phyloP scores from a whole-genome alignment of 2,888 invertebrate genomes.

The Pristionchus japonicus region DNA sequence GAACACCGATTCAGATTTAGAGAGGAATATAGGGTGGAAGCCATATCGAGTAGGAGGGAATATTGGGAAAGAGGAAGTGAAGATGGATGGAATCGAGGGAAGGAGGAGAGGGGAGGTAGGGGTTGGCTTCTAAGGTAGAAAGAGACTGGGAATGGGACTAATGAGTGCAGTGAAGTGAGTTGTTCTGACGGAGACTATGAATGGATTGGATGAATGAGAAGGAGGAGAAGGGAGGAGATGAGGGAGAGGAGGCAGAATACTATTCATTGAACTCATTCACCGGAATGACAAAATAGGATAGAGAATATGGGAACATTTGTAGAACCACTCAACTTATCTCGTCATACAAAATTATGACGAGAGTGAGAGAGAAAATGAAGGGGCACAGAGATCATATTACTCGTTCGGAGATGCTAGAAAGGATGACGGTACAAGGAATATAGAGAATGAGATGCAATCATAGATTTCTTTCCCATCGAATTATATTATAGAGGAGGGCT shows the following conservation, averaged over 20 bases:
- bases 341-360: background rate
- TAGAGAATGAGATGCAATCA: background rate
- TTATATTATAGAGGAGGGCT: background rate
- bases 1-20: background rate
- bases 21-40: background rate
- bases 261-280: background rate
- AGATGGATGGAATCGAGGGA: background rate
- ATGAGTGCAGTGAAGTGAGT: conserved; percentile 1
- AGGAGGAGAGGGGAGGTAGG: background rate
- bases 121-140: background rate
- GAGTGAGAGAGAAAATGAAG: background rate
- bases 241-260: background rate
- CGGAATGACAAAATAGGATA: background rate
- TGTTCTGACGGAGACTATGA: conserved; percentile 15
- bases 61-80: background rate
- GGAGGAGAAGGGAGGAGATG: conserved; percentile 26
- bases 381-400: background rate
- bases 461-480: background rate
- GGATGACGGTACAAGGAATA: background rate
- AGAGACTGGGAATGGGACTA: conserved; percentile 19
- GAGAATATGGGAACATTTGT: background rate
- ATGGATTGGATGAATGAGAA: conserved; percentile 20
- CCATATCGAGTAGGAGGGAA: background rate
- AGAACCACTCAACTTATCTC: background rate
- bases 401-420: background rate